phyloP scores from a whole-genome alignment of 1,140 invertebrate genomes.

The Drosophila pectinifera region DNA sequence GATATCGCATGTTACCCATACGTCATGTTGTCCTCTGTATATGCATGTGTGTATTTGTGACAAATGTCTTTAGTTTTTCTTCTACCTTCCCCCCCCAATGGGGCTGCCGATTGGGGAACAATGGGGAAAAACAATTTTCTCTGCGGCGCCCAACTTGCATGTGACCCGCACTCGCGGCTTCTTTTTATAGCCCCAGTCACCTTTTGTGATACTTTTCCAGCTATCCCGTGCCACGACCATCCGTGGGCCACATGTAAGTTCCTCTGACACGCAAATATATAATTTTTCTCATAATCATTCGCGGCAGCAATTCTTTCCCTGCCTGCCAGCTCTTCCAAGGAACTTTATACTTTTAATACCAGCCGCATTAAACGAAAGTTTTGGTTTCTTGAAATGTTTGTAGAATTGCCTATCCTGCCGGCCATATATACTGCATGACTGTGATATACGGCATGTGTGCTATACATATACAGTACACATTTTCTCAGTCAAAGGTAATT shows the following conservation, averaged over 20 bases:
- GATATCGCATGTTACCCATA: conserved; percentile 82
- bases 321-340: conserved; percentile 45
- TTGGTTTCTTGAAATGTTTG: conserved; percentile 32
- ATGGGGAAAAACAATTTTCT: conserved; percentile 60
- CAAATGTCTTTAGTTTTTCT: conserved; percentile 77
- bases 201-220: conserved; percentile 73
- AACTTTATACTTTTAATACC: conserved; percentile 79
- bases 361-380: conserved; percentile 75
- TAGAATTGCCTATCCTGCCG: conserved; percentile 44
- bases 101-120: conserved; percentile 31
- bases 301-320: conserved; percentile 51
- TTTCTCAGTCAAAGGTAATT: too few relatives aligned
- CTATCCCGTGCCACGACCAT: conserved; percentile 28
- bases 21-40: conserved; percentile 67
- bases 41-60: conserved; percentile 58
- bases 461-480: too few relatives aligned
- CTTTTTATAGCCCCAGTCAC: conserved; percentile 75
- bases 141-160: conserved; percentile 52
- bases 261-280: conserved; percentile 78
- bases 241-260: conserved; percentile 45
- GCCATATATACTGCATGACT: conserved; percentile 21
- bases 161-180: conserved; percentile 45
- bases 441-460: conserved; percentile 70
- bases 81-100: conserved; percentile 49
- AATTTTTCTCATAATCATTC: conserved; percentile 80